Conservation (phyloP, 2,888 invertebrate species). For the Embidobia sp. region DNA sequence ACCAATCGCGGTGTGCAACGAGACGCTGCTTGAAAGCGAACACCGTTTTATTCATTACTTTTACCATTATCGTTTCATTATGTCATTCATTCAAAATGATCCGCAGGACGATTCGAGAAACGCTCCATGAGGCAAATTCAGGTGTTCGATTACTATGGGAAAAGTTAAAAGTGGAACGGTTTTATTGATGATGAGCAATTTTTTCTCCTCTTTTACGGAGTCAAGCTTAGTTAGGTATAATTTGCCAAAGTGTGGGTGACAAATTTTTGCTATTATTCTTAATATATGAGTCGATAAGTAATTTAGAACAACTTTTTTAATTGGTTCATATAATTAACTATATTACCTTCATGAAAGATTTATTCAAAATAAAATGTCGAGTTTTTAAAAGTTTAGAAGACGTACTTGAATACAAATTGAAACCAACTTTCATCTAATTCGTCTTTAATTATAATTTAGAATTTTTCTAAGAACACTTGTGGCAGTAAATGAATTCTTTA, state of each 20-base stretch:
- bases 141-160: neutral
- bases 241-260: no score
- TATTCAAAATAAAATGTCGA: no score
- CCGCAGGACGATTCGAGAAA: constrained; percentile 6
- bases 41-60: constrained; percentile 55
- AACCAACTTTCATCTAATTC: no score
- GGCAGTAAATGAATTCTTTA: constrained; percentile 16
- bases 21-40: constrained; percentile 53
- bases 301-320: no score
- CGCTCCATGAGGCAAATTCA: constrained; percentile 2
- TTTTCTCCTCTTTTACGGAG: neutral
- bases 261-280: no score
- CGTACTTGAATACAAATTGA: no score
- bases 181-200: neutral
- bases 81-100: constrained; percentile 49
- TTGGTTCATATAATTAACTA: no score
- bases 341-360: no score
- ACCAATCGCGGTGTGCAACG: constrained; percentile 53
- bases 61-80: constrained; percentile 50
- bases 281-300: no score
- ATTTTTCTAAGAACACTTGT: constrained; percentile 16
- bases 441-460: no score
- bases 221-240: no score
- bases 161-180: constrained; percentile 3
- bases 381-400: no score